Base-by-base conservation (phyloP, 2,888 invertebrate species). In the Mayetiola destructor region DNA sequence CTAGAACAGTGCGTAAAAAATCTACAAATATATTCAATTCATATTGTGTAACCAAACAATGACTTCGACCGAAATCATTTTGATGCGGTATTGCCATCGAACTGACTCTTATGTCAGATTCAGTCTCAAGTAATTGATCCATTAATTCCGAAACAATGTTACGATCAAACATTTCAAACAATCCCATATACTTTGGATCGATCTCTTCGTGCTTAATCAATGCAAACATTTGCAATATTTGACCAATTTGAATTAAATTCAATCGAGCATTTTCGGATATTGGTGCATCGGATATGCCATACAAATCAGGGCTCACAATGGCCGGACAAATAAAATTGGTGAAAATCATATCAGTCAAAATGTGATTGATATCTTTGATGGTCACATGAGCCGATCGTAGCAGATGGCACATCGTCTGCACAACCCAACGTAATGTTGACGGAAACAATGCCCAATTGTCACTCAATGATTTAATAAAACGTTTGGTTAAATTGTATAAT, bases 271-370 rank as follows among this genome's bases (percentile, higher is more conserved):
- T 82, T 66, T 89, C 85, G 40, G 90, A 90, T 57, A 97, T 88
- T 8, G 93, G 90, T 1, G 89, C 85, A 67, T 95, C 95, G 3
- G 88, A 88, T 57, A 97, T 87, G 16, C 95, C 96, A 71, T 92
- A 86, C 1, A 91, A 86, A 69, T 96, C 96, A 0, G 97, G 97
- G 75, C 92, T 92, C 55, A 94, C 87, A 57, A 99, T 89, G 0
- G 95, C 96, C 2, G 95, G 95, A 66, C 96, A 97, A 59, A 99
- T 86, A 68, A 95, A 93, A 68, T 88, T 81, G 10, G 89, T 89
- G 68, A 97, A 86, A 27, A 97, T 86, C 59, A 99, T 76, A 68
- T 99, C 96, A 1, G 90, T 89, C 67, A 92, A 89, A 64, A 96
- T 84, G 58, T 76, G 76, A 39, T 76, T 75, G 54, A 76, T 74